A percentile compares a stretch with the other conserved stretches of the same genome.
These are phyloP conservation scores for Heliconius nattereri DNA, from an alignment of 1,140 invertebrate species.

Conservation along the genomic window DNA sequence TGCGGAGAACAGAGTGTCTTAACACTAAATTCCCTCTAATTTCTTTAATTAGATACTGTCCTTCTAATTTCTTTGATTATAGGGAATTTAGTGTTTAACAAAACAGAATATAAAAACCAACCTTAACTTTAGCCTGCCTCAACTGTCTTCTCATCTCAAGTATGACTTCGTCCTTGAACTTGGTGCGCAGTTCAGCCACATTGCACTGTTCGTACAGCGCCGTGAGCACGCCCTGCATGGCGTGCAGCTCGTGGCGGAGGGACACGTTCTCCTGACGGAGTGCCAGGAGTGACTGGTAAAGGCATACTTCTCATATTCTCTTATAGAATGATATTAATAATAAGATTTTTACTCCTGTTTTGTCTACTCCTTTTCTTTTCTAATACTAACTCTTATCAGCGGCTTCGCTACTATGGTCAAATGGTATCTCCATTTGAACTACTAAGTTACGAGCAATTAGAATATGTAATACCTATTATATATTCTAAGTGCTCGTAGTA, in stretches of 20 bases:
- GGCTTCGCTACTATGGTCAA: no score
- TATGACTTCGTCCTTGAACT: conserved; percentile 67
- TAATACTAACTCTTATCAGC: no score
- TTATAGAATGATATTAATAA: background rate
- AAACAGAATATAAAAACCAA: conserved; percentile 23
- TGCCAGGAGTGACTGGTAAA: conserved; percentile 37
- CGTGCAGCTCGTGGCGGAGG: conserved; percentile 53
- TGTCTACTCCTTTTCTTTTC: background rate
- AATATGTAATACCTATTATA: no score
- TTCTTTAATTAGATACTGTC: no score
- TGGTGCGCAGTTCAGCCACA: conserved; percentile 44
- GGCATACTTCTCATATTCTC: background rate
- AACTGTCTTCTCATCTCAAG: conserved; percentile 66
- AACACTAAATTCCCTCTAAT: no score
- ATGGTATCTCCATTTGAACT: no score
- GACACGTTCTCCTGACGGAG: conserved; percentile 57
- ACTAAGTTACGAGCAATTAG: no score
- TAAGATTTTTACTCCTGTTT: background rate
- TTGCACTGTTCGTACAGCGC: conserved; percentile 60
- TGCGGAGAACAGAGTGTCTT: no score
- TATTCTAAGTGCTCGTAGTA: no score
- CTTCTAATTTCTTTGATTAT: no score
- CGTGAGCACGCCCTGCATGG: conserved; percentile 54
- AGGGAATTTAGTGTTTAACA: no score
- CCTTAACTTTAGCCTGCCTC: conserved; percentile 68